Evolutionary conservation across 2,113 vertebrate species (phyloP).

Genomic region (Nerophis ophidion): DNA sequence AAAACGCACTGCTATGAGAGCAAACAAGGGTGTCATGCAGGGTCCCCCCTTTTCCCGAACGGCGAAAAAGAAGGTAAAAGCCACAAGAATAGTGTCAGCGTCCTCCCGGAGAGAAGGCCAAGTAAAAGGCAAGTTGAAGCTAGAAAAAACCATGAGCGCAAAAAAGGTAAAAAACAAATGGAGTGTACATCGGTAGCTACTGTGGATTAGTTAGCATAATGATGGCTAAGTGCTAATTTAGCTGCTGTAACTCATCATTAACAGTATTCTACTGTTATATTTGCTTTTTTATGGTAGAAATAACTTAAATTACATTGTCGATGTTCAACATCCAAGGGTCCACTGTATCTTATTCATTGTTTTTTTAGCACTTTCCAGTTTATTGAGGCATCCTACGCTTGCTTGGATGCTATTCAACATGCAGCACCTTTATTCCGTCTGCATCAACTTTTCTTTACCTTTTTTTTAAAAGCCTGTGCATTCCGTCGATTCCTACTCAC

Average conservation of each 20-base stretch:
- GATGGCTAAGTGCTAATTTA: background rate
- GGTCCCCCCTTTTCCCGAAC: conserved; percentile 55
- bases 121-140: conserved; percentile 64
- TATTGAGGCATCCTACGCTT: conserved; percentile 41
- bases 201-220: background rate
- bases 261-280: background rate
- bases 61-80: conserved; percentile 53
- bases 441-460: conserved; percentile 28
- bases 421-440: conserved; percentile 26
- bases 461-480: conserved; percentile 6
- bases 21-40: conserved; percentile 28
- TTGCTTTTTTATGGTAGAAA: background rate
- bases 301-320: too few species aligned
- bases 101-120: conserved; percentile 55
- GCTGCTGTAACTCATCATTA: background rate
- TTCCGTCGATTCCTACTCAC: conserved; percentile 20
- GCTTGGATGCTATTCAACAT: conserved; percentile 41
- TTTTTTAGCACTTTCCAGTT: too few species aligned
- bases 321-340: background rate
- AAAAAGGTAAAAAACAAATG: conserved; percentile 30
- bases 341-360: conserved; percentile 17
- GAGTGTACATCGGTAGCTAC: background rate
- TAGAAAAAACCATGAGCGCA: conserved; percentile 45
- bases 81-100: conserved; percentile 26
- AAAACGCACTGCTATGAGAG: too few species aligned